A percentile compares a stretch with the other conserved stretches of the same genome.
Evolutionary conservation across 2,888 invertebrate genomes (phyloP).

Genomic region (Exocentrus adspersus): DNA sequence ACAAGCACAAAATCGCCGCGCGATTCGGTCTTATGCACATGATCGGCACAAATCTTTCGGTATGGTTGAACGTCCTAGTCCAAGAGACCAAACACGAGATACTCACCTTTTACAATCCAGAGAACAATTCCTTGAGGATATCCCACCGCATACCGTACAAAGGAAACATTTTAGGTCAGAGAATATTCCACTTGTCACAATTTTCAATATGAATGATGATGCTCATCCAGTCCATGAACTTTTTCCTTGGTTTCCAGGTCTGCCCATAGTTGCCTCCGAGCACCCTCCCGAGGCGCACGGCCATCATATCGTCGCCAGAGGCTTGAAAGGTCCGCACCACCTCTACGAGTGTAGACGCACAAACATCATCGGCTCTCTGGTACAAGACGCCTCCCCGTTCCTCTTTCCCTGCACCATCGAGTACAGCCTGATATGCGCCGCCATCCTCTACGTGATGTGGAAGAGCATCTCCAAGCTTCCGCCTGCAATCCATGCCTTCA

Average conservation of each 20-base stretch:
- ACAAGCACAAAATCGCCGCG: conserved; percentile 87
- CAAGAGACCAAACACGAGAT: conserved; percentile 97
- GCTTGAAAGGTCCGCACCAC: conserved; percentile 86
- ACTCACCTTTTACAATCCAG: conserved; percentile 88
- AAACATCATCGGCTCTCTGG: conserved; percentile 86
- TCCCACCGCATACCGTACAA: conserved; percentile 78
- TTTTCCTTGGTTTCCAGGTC: conserved; percentile 35
- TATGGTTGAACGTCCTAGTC: conserved; percentile 95
- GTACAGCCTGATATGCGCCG: conserved; percentile 96
- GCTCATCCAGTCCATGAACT: too few species aligned
- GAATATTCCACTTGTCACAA: too few species aligned
- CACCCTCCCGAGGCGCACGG: conserved; percentile 59
- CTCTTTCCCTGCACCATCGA: conserved; percentile 96
- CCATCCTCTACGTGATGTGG: conserved; percentile 97
- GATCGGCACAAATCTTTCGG: conserved; percentile 98
- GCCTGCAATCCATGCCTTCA: conserved; percentile 44
- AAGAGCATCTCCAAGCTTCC: conserved; percentile 81
- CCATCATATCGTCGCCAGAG: conserved; percentile 78
- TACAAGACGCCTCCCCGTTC: conserved; percentile 66
- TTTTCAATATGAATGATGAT: too few species aligned
- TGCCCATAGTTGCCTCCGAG: conserved; percentile 55
- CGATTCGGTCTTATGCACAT: conserved; percentile 98
- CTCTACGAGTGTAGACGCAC: conserved; percentile 89
- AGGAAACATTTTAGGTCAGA: conserved; percentile 52
- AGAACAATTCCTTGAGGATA: conserved; percentile 83